phyloP scores from a whole-genome alignment of 2,113 vertebrate genomes.

The Lepus timidus region DNA sequence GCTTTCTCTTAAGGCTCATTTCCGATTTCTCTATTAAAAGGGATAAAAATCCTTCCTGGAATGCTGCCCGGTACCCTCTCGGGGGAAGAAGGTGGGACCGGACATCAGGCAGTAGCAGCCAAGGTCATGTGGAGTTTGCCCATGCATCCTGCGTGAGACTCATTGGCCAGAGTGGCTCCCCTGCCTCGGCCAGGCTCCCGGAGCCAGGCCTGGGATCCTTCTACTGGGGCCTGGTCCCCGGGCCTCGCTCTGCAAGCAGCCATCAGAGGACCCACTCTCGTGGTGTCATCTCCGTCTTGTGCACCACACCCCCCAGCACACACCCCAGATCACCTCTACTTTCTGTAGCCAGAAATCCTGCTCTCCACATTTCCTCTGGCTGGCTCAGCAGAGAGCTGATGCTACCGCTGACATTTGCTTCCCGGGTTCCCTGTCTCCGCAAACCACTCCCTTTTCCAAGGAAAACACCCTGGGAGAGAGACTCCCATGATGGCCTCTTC shows the following conservation, averaged over 20 bases:
- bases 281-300: neutral
- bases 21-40: conserved; percentile 76
- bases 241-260: neutral
- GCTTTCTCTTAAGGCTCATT: conserved; percentile 71
- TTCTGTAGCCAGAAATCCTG: neutral
- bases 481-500: rapidly evolving
- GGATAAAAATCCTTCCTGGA: conserved; percentile 59
- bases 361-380: neutral
- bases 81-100: conserved; percentile 42
- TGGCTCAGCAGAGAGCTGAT: neutral
- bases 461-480: neutral
- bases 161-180: neutral
- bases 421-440: neutral
- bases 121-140: conserved; percentile 46
- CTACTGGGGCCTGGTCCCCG: neutral
- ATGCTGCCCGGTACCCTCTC: conserved; percentile 59
- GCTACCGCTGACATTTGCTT: neutral
- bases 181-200: neutral
- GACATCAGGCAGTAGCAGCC: conserved; percentile 2
- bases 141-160: neutral
- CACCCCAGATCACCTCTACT: too few species aligned
- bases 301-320: too few species aligned
- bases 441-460: neutral
- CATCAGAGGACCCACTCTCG: too few species aligned
- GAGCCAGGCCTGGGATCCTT: neutral